These are phyloP conservation scores for Balanococcus diminutus DNA, from an alignment of 2,888 invertebrate genomes.

Conservation along the genomic window DNA sequence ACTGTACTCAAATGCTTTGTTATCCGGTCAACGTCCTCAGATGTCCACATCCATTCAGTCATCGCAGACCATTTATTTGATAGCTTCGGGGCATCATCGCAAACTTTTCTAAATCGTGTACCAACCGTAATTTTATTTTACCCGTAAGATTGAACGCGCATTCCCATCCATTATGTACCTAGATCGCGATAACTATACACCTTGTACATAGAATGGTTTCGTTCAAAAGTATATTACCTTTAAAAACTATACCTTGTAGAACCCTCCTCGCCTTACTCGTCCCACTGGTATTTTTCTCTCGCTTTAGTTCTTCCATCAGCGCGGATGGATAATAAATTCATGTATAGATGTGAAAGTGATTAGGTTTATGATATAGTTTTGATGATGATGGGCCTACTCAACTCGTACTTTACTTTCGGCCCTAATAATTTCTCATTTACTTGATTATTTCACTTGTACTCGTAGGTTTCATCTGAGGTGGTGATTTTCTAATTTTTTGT, in stretches of 20 bases:
- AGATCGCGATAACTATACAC: neutral
- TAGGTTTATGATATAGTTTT: constrained; percentile 8
- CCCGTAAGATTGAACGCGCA: neutral
- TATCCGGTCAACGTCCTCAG: constrained; percentile 43
- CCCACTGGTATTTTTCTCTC: neutral
- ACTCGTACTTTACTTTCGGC: constrained; percentile 28
- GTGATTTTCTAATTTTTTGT: no score
- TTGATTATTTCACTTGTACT: neutral
- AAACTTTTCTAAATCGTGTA: constrained; percentile 21
- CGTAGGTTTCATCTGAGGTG: neutral
- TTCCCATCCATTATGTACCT: neutral
- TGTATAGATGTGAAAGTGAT: constrained; percentile 33
- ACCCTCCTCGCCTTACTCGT: neutral
- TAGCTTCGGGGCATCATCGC: neutral
- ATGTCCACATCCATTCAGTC: constrained; percentile 29
- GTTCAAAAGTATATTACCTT: neutral
- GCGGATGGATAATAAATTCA: constrained; percentile 13
- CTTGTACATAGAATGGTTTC: neutral
- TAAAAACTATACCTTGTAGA: neutral
- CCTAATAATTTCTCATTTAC: neutral
- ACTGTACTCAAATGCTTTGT: constrained; percentile 40
- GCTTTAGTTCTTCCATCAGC: neutral
- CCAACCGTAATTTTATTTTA: neutral
- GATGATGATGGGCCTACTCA: no score
- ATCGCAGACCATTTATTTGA: constrained; percentile 13